Conservation (phyloP, 2,888 invertebrate genomes). For the Esperia sulphurella region DNA sequence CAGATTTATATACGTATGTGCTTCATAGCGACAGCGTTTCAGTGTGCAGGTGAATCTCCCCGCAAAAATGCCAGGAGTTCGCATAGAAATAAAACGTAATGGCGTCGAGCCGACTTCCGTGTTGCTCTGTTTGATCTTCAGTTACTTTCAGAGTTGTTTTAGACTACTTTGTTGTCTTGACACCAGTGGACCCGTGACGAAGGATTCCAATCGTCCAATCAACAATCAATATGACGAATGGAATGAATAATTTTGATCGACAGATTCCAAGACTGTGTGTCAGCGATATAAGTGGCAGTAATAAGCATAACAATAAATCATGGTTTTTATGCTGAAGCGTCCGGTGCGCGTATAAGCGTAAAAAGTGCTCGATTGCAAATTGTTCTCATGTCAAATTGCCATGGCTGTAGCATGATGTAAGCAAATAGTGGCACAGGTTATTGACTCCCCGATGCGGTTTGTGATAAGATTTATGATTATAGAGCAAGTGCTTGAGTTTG, state of each 20-base stretch:
- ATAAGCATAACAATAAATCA: slow-evolving; percentile 58
- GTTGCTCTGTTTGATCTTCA: no score
- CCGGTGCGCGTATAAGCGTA: slow-evolving; percentile 25
- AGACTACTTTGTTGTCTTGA: no score
- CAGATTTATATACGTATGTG: no score
- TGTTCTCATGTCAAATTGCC: slow-evolving; percentile 41
- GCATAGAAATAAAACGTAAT: no score
- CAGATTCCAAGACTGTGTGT: slow-evolving; percentile 26
- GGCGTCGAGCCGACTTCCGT: no score
- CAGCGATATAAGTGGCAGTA: slow-evolving; percentile 32
- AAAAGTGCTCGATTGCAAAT: slow-evolving; percentile 48
- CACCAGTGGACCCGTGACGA: not conserved
- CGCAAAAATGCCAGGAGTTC: no score
- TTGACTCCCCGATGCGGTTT: slow-evolving; percentile 8
- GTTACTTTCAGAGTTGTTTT: no score
- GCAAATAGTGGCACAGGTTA: slow-evolving; percentile 14
- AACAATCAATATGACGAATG: not conserved
- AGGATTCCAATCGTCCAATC: not conserved
- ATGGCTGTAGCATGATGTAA: slow-evolving; percentile 12
- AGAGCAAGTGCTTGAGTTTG: not conserved
- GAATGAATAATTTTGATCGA: not conserved
- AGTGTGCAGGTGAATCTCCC: no score
- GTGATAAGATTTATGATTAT: slow-evolving; percentile 11
- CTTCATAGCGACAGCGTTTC: no score
- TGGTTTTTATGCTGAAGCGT: slow-evolving; percentile 31